Evolutionary conservation across 2,888 invertebrate species (phyloP).

Genomic region (Hofmannophila pseudospretella): DNA sequence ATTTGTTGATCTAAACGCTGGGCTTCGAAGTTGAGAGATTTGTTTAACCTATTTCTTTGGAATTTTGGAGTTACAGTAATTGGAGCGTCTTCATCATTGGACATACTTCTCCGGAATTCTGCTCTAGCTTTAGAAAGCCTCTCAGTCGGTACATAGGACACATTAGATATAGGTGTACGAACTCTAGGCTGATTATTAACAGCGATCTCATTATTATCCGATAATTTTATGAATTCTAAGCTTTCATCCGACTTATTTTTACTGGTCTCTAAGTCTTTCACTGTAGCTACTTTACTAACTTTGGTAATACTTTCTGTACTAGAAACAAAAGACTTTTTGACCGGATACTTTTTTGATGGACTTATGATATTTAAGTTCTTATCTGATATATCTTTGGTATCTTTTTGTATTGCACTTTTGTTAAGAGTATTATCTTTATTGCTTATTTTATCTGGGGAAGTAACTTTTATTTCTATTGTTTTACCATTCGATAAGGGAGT

Average conservation of each 20-base stretch:
- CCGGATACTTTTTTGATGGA: slow-evolving; percentile 70
- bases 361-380: slow-evolving; percentile 66
- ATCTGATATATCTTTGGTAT: slow-evolving; percentile 66
- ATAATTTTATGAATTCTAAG: slow-evolving; percentile 64
- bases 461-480: slow-evolving; percentile 34
- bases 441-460: slow-evolving; percentile 38
- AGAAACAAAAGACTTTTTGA: slow-evolving; percentile 61
- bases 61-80: slow-evolving; percentile 62
- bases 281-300: slow-evolving; percentile 65
- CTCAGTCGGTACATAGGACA: slow-evolving; percentile 62
- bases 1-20: slow-evolving; percentile 71
- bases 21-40: slow-evolving; percentile 68
- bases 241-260: slow-evolving; percentile 64
- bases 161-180: slow-evolving; percentile 67
- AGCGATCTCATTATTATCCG: slow-evolving; percentile 66
- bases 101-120: slow-evolving; percentile 57
- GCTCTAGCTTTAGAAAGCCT: slow-evolving; percentile 44
- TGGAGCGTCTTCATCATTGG: slow-evolving; percentile 53
- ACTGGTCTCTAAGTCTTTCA: slow-evolving; percentile 67
- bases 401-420: slow-evolving; percentile 65
- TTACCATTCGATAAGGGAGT: slow-evolving; percentile 32
- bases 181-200: slow-evolving; percentile 71
- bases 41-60: slow-evolving; percentile 69
- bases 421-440: slow-evolving; percentile 51
- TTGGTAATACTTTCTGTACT: slow-evolving; percentile 58